Evolutionary conservation across 2,113 vertebrate species (phyloP), one percentile per base, ranked within the genome.

Genomic region (Ascaphus truei): DNA sequence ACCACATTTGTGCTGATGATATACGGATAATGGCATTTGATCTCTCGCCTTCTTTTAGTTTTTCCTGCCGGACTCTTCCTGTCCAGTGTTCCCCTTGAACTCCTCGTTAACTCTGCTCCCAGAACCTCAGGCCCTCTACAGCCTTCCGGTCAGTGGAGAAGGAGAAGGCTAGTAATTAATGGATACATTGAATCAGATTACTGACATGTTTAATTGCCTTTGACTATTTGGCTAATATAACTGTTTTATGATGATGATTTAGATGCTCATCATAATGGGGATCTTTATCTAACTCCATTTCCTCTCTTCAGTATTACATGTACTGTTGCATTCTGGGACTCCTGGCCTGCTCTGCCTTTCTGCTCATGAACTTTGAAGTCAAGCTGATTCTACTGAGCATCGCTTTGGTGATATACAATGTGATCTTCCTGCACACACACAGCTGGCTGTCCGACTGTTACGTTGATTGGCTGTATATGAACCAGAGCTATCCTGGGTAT

Each of bases 241-340:
- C 11, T 6, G 5, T 33, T 33, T 5, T 33, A 33, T 13, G n/a
- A 39, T 18, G 16, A 13, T 45, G 13, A 18, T 18, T 45, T 31
- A 29, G 15, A 10, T 31, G 3, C 7, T 31, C n/a, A n/a, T 10
- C 18, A 55, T 18, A 11, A 3, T 20, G n/a, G n/a, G n/a, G n/a
- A 18, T 33, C 7, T 51, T 15, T 20, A 27, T 13, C 3, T 10
- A 1, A 18, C 1, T 23, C 15, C 4, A 5, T 23, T 31, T 13
- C 30, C 15, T 57, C 33, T 57, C 29, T 25, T 1, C 79, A 96
- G 94, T 96, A 96, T 73, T 95, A 92, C 79, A 82, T 95, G 77
- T 93, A 92, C 74, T 94, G 93, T 76, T 94, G 94, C 58, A 82
- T 93, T 72, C 73, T 95, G 83, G 93, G 89, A 25, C 91, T 91